Evolutionary conservation across 2,113 vertebrate species (phyloP).

Genomic region (Aythya baeri): DNA sequence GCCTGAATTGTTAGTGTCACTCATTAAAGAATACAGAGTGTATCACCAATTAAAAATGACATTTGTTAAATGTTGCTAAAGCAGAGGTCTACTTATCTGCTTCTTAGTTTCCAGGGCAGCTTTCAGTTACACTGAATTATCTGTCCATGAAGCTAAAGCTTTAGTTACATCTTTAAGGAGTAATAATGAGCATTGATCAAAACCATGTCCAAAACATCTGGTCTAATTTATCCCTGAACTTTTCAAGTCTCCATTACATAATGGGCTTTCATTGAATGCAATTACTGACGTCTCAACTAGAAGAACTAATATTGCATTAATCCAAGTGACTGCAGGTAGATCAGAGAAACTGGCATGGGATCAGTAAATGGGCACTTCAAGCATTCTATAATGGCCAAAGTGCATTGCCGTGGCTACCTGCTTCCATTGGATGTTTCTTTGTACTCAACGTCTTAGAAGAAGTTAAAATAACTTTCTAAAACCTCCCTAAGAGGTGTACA

Average conservation of each 20-base stretch:
- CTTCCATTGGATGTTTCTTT: neutral
- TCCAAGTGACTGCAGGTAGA: neutral
- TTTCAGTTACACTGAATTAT: neutral
- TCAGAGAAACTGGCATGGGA: neutral
- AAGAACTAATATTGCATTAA: neutral
- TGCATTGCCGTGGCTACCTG: neutral
- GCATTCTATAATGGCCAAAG: neutral
- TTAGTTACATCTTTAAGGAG: constrained; percentile 34
- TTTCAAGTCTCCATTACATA: neutral
- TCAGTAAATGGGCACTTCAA: neutral
- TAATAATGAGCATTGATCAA: constrained; percentile 25
- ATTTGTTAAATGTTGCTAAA: constrained; percentile 13
- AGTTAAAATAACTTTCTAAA: neutral
- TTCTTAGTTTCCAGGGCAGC: constrained; percentile 39
- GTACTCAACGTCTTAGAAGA: neutral
- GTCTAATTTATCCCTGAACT: constrained; percentile 40
- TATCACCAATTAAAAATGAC: constrained; percentile 39
- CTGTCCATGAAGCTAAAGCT: neutral
- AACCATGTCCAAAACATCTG: constrained; percentile 2
- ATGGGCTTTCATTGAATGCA: neutral
- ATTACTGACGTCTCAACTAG: neutral
- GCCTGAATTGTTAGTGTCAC: neutral
- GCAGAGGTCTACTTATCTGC: neutral
- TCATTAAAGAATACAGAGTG: constrained; percentile 5
- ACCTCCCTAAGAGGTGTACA: neutral